These are phyloP conservation scores for Chrysochloris asiatica DNA, from an alignment of 2,113 vertebrate species.

Conservation along the genomic window DNA sequence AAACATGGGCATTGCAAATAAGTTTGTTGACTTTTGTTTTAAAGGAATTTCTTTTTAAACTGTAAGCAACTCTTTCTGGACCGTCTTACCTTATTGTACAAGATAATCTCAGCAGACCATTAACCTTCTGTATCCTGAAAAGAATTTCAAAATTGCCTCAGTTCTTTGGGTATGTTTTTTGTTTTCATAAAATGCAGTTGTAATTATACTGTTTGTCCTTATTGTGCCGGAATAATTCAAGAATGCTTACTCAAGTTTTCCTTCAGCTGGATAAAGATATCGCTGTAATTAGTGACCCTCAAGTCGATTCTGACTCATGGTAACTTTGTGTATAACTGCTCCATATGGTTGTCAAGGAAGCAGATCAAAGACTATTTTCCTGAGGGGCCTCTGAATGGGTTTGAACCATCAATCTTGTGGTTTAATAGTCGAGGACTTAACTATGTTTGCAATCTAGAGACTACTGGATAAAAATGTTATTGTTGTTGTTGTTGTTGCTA, in stretches of 20 bases:
- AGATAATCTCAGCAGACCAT: constrained; percentile 11
- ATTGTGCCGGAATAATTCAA: background rate
- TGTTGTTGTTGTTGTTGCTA: too few relatives aligned
- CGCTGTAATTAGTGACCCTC: background rate
- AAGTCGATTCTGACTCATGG: background rate
- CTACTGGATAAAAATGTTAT: background rate
- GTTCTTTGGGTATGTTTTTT: background rate
- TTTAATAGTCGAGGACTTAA: background rate
- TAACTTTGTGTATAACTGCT: background rate
- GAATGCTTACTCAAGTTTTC: background rate
- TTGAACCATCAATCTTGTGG: background rate
- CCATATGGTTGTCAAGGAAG: background rate
- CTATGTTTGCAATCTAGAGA: background rate
- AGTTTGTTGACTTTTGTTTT: background rate
- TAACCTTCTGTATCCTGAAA: background rate
- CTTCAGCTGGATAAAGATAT: background rate
- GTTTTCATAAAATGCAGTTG: background rate
- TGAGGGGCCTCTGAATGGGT: background rate
- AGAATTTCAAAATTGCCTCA: background rate
- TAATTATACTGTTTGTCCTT: background rate
- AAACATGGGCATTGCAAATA: background rate
- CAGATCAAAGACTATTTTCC: background rate
- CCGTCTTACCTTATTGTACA: background rate
- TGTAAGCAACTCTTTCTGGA: background rate
- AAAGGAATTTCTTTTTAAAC: background rate